These are phyloP conservation scores for Tapirus terrestris DNA, from an alignment of 2,113 vertebrate genomes.

Conservation along the genomic window DNA sequence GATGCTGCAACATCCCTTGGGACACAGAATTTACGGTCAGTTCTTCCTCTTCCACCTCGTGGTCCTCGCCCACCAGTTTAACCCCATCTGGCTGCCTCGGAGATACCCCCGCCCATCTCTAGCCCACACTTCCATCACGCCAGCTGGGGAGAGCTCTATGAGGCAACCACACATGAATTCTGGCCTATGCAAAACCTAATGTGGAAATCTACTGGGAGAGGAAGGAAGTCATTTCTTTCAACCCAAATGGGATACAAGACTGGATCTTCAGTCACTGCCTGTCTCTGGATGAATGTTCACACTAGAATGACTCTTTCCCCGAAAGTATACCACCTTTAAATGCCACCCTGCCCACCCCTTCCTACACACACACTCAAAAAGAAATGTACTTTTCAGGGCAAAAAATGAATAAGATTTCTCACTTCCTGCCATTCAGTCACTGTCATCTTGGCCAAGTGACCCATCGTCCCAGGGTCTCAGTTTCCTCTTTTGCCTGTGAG, in stretches of 20 bases:
- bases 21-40: background rate
- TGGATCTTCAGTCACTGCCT: constrained; percentile 13
- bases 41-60: background rate
- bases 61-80: background rate
- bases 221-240: constrained; percentile 39
- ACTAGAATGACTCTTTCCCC: constrained; percentile 48
- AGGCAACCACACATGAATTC: background rate
- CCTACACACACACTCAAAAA: background rate
- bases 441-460: background rate
- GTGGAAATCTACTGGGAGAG: constrained; percentile 36
- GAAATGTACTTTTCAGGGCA: constrained; percentile 50
- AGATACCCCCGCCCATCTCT: background rate
- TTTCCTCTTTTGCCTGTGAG: background rate
- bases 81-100: background rate
- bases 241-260: constrained; percentile 26
- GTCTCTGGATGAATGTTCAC: constrained; percentile 8
- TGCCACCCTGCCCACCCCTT: background rate
- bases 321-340: constrained; percentile 58
- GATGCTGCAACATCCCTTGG: accelerated
- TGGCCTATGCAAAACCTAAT: constrained; percentile 1
- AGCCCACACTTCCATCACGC: background rate
- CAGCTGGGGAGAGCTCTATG: background rate
- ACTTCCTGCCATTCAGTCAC: background rate
- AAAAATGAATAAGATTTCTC: background rate
- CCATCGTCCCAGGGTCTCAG: background rate